Conservation (phyloP, 2,113 vertebrate species). For the Mastomys natalensis region DNA sequence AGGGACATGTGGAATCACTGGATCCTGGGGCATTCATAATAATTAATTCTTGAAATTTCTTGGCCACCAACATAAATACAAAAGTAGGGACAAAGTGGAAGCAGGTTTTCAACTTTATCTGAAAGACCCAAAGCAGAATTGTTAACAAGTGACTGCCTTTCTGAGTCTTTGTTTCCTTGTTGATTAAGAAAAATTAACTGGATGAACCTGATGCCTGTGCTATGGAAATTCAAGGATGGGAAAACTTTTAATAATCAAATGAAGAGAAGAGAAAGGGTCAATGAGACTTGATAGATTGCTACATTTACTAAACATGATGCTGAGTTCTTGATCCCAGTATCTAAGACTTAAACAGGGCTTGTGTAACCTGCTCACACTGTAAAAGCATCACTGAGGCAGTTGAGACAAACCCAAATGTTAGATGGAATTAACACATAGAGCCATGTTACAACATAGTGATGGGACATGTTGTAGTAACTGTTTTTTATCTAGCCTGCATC, state of each 20-base stretch:
- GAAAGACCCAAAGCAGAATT: background rate
- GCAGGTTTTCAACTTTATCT: background rate
- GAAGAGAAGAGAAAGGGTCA: background rate
- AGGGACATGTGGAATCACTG: background rate
- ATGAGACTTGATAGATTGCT: background rate
- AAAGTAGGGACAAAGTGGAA: background rate
- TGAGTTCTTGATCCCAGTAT: background rate
- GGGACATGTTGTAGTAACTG: background rate
- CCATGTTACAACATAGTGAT: background rate
- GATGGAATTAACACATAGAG: background rate
- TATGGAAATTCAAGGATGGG: background rate
- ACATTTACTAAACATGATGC: background rate
- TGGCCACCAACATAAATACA: background rate
- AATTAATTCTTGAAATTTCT: background rate
- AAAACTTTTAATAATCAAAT: background rate
- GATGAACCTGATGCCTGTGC: background rate
- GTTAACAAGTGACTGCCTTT: background rate
- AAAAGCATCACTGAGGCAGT: background rate
- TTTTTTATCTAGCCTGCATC: background rate
- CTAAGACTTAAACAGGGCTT: background rate
- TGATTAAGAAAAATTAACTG: background rate
- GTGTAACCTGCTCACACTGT: background rate
- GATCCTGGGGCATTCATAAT: background rate
- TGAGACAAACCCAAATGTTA: background rate
- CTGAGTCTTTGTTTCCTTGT: background rate